Percentiles rank a stretch among this genome's conserved stretches.
Evolutionary conservation across 2,113 vertebrate species (phyloP).

Genomic region (Onychorhynchus coronatus): DNA sequence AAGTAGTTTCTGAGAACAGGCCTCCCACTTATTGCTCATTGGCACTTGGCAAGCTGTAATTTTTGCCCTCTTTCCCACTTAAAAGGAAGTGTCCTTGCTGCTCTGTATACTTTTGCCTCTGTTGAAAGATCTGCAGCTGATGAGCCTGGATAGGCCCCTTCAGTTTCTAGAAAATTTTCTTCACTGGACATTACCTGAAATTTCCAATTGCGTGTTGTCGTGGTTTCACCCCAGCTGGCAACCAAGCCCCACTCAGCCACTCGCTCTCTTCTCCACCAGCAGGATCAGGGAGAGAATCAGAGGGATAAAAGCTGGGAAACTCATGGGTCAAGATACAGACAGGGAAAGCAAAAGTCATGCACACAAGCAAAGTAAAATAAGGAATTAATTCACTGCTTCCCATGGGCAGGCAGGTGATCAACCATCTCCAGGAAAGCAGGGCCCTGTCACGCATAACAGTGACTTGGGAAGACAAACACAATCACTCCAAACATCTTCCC

Average conservation of each 20-base stretch:
- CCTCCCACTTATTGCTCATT: not conserved
- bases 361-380: not conserved
- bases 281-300: not conserved
- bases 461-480: not conserved
- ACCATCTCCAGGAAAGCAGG: not conserved
- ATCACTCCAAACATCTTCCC: not conserved
- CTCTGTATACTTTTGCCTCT: not conserved
- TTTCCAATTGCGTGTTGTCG: fast-evolving
- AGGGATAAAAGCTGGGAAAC: not conserved
- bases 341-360: not conserved
- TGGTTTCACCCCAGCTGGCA: not conserved
- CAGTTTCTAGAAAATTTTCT: not conserved
- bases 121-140: not conserved
- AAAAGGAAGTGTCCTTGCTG: not conserved
- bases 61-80: not conserved
- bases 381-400: not conserved
- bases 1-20: not conserved
- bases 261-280: not conserved
- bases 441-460: not conserved
- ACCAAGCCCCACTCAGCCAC: not conserved
- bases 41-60: not conserved
- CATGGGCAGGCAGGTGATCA: not conserved
- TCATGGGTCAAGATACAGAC: not conserved
- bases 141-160: not conserved
- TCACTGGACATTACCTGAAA: not conserved